These are phyloP conservation scores for Drosophila nigricruria DNA, from an alignment of 2,888 invertebrate species.

Conservation along the genomic window DNA sequence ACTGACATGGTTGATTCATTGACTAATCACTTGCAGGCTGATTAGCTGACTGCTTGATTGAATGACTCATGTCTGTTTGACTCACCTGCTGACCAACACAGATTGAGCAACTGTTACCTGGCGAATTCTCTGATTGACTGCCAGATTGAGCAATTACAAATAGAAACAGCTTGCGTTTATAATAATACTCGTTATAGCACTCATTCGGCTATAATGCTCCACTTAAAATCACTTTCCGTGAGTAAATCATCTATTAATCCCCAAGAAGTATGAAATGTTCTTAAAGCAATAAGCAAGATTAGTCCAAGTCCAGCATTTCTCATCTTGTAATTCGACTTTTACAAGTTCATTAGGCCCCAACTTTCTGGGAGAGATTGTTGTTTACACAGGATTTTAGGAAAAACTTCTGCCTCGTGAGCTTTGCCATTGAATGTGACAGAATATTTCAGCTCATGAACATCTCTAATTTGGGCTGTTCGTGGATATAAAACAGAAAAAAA, in stretches of 20 bases:
- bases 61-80: background rate
- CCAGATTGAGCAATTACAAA: background rate
- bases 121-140: background rate
- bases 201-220: background rate
- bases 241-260: too few species aligned
- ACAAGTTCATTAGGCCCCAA: constrained; percentile 11
- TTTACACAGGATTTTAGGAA: constrained; percentile 7
- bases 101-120: background rate
- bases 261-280: background rate
- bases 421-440: background rate
- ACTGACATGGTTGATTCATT: background rate
- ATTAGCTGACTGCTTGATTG: background rate
- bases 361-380: background rate
- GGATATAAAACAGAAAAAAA: constrained; percentile 3
- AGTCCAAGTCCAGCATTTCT: background rate
- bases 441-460: constrained; percentile 19
- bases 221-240: background rate
- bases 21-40: background rate
- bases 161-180: background rate
- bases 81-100: background rate
- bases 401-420: constrained; percentile 12
- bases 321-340: constrained; percentile 4
- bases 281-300: background rate
- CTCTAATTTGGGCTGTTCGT: constrained; percentile 23
- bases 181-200: background rate